A percentile compares a stretch with the other conserved stretches of the same genome.
phyloP scores from a whole-genome alignment of 2,113 vertebrate genomes.

The Pomatorhinus ruficollis region DNA sequence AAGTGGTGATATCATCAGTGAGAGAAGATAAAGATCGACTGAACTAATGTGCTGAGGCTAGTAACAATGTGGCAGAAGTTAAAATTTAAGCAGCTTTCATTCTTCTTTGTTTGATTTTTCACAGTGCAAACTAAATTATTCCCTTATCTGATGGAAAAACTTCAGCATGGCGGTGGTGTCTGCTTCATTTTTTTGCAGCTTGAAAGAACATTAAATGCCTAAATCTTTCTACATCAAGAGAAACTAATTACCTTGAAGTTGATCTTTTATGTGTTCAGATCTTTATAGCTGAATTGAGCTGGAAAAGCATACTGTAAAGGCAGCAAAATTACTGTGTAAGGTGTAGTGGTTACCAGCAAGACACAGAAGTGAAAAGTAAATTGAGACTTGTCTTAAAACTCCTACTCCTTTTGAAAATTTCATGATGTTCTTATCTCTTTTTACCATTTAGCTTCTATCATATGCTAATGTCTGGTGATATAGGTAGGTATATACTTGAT shows the following conservation, averaged over 20 bases:
- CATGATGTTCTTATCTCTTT: background rate
- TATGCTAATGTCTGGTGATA: background rate
- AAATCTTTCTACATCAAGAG: constrained; percentile 16
- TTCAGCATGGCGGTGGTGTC: background rate
- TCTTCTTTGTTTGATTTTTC: constrained; percentile 63
- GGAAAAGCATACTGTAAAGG: background rate
- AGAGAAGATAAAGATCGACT: constrained; percentile 52
- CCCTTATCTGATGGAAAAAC: constrained; percentile 25
- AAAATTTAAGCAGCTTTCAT: constrained; percentile 52
- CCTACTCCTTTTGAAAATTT: background rate
- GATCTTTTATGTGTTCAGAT: constrained; percentile 3
- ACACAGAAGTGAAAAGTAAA: background rate
- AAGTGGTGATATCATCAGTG: constrained; percentile 56
- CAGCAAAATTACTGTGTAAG: background rate
- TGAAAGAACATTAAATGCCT: background rate
- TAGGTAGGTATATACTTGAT: background rate
- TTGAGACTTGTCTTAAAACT: background rate
- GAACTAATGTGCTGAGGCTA: constrained; percentile 36
- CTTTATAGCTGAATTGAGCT: background rate
- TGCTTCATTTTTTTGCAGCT: background rate
- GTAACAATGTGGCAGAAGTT: constrained; percentile 49
- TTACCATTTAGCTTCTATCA: background rate
- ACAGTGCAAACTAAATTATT: constrained; percentile 19
- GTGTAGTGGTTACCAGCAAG: background rate
- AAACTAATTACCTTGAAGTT: constrained; percentile 20